A percentile compares a stretch with the other conserved stretches of the same genome.
Evolutionary conservation across 2,888 invertebrate species (phyloP).

Genomic region (Thelaira solivaga): DNA sequence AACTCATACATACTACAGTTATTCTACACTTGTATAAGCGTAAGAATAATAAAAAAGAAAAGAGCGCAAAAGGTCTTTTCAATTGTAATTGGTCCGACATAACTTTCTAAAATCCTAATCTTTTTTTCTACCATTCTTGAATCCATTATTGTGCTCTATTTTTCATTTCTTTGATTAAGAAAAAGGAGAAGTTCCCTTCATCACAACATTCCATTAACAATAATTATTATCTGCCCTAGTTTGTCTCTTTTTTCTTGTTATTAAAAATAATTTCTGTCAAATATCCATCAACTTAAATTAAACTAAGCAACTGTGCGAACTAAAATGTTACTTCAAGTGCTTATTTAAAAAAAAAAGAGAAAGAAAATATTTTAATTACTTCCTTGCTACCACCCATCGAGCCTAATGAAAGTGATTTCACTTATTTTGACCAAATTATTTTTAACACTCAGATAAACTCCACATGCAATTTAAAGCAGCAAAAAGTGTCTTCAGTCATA

Average conservation of each 20-base stretch:
- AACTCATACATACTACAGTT: too few relatives aligned
- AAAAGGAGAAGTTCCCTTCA: too few relatives aligned
- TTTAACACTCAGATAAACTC: constrained; percentile 53
- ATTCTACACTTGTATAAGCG: too few relatives aligned
- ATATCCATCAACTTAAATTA: constrained; percentile 2
- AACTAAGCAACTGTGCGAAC: constrained; percentile 1
- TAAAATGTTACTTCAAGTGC: too few relatives aligned
- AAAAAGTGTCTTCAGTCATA: not conserved
- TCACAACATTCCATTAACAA: too few relatives aligned
- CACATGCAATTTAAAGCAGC: not conserved
- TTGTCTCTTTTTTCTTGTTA: not conserved
- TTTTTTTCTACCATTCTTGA: too few relatives aligned
- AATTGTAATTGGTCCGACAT: too few relatives aligned
- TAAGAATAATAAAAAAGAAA: too few relatives aligned
- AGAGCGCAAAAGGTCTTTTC: too few relatives aligned
- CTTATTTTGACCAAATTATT: constrained; percentile 52
- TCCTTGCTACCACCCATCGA: constrained; percentile 66
- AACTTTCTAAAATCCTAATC: too few relatives aligned
- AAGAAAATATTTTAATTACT: constrained; percentile 72
- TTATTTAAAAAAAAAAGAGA: not conserved
- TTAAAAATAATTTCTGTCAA: not conserved
- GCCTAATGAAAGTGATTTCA: constrained; percentile 34
- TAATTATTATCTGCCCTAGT: not conserved
- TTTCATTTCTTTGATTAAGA: too few relatives aligned
- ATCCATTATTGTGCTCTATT: too few relatives aligned